Conservation (phyloP, 2,113 vertebrate genomes). For the Gallinago paraguaiae region DNA sequence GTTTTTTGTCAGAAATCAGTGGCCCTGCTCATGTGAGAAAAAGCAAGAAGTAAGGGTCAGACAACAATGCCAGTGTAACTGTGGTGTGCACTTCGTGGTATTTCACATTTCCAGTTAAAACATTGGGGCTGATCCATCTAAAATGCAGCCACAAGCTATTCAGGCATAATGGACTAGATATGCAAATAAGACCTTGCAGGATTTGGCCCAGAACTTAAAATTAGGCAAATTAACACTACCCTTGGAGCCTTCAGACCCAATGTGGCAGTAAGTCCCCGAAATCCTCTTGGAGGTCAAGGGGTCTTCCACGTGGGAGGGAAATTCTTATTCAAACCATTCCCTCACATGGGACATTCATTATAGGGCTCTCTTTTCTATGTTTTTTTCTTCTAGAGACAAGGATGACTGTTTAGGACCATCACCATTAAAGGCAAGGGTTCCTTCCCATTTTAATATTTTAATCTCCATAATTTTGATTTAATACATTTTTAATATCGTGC, state of each 20-base stretch:
- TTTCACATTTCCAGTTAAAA: neutral
- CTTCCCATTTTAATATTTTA: neutral
- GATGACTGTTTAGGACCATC: neutral
- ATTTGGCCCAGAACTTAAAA: neutral
- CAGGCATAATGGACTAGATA: neutral
- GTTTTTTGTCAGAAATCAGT: rapidly evolving
- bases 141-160: neutral
- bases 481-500: neutral
- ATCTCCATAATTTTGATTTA: neutral
- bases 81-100: neutral
- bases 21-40: neutral
- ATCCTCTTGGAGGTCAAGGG: neutral
- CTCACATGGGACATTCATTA: neutral
- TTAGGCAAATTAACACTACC: neutral
- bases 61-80: neutral
- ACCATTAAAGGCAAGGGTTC: neutral
- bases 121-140: neutral
- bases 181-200: neutral
- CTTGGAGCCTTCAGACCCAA: neutral
- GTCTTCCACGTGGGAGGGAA: neutral
- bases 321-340: conserved; percentile 32
- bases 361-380: neutral
- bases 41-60: neutral
- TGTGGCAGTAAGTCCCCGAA: neutral
- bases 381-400: neutral